Evolutionary conservation across 2,888 invertebrate genomes (phyloP).

Genomic region (Choristoneura rosaceana): DNA sequence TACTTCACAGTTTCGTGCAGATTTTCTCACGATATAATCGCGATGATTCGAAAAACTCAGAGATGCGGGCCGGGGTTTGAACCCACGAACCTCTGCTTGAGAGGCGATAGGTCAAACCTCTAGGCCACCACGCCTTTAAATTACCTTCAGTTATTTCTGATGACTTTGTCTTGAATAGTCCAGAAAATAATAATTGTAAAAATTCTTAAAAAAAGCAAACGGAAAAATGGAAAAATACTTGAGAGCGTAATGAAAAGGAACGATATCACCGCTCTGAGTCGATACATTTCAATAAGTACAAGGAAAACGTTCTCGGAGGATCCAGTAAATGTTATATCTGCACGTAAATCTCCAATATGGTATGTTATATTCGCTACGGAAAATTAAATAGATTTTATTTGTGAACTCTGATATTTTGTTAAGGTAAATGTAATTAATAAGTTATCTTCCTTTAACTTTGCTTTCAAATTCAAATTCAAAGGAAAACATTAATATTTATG

Average conservation of each 20-base stretch:
- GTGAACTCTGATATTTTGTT: slow-evolving; percentile 1
- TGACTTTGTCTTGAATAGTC: not conserved
- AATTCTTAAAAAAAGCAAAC: not conserved
- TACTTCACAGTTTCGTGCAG: no score
- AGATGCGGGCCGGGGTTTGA: no score
- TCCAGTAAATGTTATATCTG: slow-evolving; percentile 9
- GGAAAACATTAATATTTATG: no score
- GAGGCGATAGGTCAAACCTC: no score
- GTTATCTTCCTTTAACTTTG: no score
- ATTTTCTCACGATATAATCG: no score
- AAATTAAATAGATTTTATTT: slow-evolving; percentile 15
- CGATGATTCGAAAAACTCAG: no score
- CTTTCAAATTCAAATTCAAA: no score
- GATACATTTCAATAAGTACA: slow-evolving; percentile 24
- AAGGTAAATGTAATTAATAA: not conserved
- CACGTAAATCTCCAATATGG: slow-evolving; percentile 17
- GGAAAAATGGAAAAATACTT: slow-evolving; percentile 1
- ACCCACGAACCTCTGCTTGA: no score
- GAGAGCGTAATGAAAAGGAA: slow-evolving; percentile 9
- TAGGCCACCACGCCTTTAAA: no score
- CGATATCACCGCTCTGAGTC: slow-evolving; percentile 10
- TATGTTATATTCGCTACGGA: not conserved
- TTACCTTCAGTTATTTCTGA: not conserved
- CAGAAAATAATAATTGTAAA: not conserved
- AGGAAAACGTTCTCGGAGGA: slow-evolving; percentile 16